A percentile compares a stretch with the other conserved stretches of the same genome.
Evolutionary conservation across 2,113 vertebrate genomes (phyloP).

Genomic region (Catagonus wagneri): DNA sequence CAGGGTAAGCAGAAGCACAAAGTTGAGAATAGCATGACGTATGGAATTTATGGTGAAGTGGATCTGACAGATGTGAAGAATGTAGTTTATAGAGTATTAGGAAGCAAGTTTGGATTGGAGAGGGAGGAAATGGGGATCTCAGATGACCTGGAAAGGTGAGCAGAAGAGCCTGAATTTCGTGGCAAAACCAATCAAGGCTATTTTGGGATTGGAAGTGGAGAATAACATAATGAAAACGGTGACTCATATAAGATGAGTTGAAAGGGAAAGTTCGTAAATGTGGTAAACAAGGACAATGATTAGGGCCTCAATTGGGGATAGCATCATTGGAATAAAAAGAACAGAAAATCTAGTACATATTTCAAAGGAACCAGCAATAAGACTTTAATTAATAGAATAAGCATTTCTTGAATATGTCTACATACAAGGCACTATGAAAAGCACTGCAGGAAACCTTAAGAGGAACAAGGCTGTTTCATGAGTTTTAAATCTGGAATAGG

Average conservation of each 20-base stretch:
- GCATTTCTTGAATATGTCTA: background rate
- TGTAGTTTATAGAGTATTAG: background rate
- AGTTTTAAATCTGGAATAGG: background rate
- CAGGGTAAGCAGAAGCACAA: background rate
- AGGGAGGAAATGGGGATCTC: background rate
- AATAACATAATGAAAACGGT: background rate
- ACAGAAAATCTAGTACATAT: background rate
- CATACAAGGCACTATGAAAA: background rate
- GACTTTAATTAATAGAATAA: slow-evolving; percentile 6
- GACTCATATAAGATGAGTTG: background rate
- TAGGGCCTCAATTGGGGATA: background rate
- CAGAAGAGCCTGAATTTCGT: background rate
- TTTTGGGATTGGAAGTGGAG: background rate
- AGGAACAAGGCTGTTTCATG: background rate
- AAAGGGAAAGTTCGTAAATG: background rate
- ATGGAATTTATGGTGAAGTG: background rate
- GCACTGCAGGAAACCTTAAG: background rate
- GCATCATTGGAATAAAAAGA: background rate
- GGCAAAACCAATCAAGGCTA: background rate
- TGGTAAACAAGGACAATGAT: background rate
- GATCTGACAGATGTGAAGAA: background rate
- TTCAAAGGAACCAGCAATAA: slow-evolving; percentile 1
- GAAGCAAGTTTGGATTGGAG: background rate
- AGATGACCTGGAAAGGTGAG: background rate
- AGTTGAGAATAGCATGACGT: background rate